These are phyloP conservation scores for Apocrypta bakeri DNA, from an alignment of 1,140 invertebrate genomes.

Conservation along the genomic window DNA sequence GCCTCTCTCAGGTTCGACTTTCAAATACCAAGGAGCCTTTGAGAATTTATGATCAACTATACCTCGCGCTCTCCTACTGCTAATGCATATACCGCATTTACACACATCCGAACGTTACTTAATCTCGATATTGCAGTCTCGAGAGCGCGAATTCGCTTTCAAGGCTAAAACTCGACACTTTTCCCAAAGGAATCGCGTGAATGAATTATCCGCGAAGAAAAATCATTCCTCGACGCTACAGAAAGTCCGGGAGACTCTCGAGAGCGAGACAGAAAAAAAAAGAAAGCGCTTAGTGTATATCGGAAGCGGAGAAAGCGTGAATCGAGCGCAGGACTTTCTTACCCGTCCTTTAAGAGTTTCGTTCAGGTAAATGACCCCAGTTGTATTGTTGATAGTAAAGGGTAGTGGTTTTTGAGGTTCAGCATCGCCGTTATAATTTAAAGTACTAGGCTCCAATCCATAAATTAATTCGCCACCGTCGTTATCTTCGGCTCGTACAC, in stretches of 20 bases:
- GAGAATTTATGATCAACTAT: background rate
- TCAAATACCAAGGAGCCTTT: background rate
- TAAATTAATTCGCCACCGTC: constrained; percentile 79
- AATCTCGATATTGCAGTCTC: no score
- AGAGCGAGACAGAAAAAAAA: background rate
- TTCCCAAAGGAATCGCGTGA: no score
- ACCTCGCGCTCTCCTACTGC: no score
- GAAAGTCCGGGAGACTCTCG: background rate
- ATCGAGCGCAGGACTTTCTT: constrained; percentile 60
- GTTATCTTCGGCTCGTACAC: constrained; percentile 77
- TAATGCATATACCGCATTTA: no score
- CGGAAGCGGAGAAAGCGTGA: constrained; percentile 11
- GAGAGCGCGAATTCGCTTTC: no score
- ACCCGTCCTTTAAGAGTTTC: constrained; percentile 81
- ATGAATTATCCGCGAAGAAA: no score
- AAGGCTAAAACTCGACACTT: no score
- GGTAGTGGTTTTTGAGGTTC: constrained; percentile 71
- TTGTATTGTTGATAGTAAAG: constrained; percentile 81
- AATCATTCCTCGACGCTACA: no score
- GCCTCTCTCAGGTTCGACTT: background rate
- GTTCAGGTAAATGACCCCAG: constrained; percentile 82
- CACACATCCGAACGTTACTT: no score
- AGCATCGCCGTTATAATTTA: constrained; percentile 61
- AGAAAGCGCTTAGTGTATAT: background rate
- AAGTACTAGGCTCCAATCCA: constrained; percentile 76